Conservation (phyloP, 1,140 invertebrate species). For the Bombus affinis region DNA sequence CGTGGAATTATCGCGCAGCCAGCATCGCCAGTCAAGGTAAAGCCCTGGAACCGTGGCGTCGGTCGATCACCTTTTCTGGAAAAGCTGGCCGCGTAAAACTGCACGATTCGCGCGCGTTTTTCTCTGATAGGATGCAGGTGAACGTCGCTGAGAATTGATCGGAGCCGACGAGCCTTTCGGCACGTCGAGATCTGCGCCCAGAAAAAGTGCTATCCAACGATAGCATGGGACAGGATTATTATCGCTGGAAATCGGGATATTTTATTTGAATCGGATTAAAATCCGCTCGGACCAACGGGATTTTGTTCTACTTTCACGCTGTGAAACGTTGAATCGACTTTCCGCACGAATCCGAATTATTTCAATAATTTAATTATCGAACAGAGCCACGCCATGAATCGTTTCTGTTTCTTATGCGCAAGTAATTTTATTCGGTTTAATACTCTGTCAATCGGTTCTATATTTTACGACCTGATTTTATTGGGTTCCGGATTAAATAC, state of each 20-base stretch:
- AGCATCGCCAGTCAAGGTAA: constrained; percentile 13
- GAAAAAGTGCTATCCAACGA: background rate
- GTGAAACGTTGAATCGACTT: background rate
- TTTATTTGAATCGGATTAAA: background rate
- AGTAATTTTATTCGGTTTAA: background rate
- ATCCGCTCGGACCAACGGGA: background rate
- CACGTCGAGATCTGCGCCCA: background rate
- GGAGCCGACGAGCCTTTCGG: background rate
- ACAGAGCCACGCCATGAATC: background rate
- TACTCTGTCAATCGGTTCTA: background rate
- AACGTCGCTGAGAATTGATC: background rate
- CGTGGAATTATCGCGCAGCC: constrained; percentile 38
- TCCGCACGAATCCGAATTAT: background rate
- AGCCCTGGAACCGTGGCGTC: background rate
- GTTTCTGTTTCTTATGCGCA: background rate
- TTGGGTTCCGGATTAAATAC: background rate
- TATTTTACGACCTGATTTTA: background rate
- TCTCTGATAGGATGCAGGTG: constrained; percentile 4
- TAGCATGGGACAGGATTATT: background rate
- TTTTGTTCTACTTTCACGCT: background rate
- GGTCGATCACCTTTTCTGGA: constrained; percentile 20
- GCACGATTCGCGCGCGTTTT: background rate
- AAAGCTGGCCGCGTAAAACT: constrained; percentile 15
- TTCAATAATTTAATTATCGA: background rate
- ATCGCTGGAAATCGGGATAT: background rate